phyloP scores from a whole-genome alignment of 2,113 vertebrate species.

The Atractosteus spatula region DNA sequence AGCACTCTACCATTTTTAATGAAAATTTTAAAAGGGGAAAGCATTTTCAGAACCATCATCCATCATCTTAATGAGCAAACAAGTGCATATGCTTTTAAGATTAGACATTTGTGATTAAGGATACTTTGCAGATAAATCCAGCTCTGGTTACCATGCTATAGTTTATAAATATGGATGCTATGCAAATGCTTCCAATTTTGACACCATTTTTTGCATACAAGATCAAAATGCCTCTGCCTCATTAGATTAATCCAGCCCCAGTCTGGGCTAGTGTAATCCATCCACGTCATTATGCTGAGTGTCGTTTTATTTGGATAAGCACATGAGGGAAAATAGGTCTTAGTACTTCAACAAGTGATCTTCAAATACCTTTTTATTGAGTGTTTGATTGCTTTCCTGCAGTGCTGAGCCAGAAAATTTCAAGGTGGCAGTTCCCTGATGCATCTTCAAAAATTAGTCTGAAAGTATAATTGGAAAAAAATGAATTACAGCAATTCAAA shows the following conservation, averaged over 20 bases:
- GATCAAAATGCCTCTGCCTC: slow-evolving; percentile 67
- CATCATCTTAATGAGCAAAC: slow-evolving; percentile 84
- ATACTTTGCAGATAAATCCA: slow-evolving; percentile 64
- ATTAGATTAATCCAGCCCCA: slow-evolving; percentile 49
- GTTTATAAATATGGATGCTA: slow-evolving; percentile 74
- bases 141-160: slow-evolving; percentile 60
- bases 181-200: slow-evolving; percentile 54
- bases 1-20: slow-evolving; percentile 55
- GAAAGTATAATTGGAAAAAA: too few relatives aligned
- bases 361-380: slow-evolving; percentile 29
- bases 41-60: slow-evolving; percentile 63
- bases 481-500: too few relatives aligned
- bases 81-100: slow-evolving; percentile 65
- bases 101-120: slow-evolving; percentile 79
- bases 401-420: too few relatives aligned
- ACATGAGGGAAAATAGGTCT: not conserved
- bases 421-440: too few relatives aligned
- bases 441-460: too few relatives aligned
- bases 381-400: not conserved
- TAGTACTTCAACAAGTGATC: slow-evolving; percentile 45
- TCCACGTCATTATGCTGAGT: slow-evolving; percentile 54
- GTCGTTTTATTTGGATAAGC: not conserved
- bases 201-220: slow-evolving; percentile 63
- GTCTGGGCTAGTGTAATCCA: slow-evolving; percentile 54
- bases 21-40: slow-evolving; percentile 57